phyloP scores from a whole-genome alignment of 2,888 invertebrate species.

The Thera britannica region DNA sequence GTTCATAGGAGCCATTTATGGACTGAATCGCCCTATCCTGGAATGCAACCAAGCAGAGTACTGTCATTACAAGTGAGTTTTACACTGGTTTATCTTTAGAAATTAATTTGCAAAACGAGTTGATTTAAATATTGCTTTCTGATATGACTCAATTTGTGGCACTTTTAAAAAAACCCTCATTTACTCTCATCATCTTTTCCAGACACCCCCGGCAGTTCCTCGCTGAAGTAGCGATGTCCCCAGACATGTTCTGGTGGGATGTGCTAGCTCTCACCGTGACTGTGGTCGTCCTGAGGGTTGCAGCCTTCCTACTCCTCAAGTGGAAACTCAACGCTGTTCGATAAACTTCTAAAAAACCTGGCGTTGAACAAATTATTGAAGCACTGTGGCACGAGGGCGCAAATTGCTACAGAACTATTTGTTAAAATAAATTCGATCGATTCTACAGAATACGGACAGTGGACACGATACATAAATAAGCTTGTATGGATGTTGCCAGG shows the following conservation, averaged over 20 bases:
- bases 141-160: too few species aligned
- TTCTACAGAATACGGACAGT: background rate
- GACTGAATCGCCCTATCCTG: conserved; percentile 89
- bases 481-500: too few species aligned
- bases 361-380: conserved; percentile 3
- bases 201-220: conserved; percentile 93
- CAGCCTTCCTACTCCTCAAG: conserved; percentile 90
- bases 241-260: conserved; percentile 94
- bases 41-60: conserved; percentile 91
- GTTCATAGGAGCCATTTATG: conserved; percentile 93
- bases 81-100: background rate
- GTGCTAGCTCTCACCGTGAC: conserved; percentile 89
- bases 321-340: conserved; percentile 90
- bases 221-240: conserved; percentile 91
- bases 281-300: conserved; percentile 86
- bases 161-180: background rate
- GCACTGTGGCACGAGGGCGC: background rate
- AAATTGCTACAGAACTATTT: background rate
- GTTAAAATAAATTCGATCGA: background rate
- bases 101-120: background rate
- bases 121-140: too few species aligned
- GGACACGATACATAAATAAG: background rate
- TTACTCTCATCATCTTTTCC: conserved; percentile 27
- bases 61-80: conserved; percentile 89
- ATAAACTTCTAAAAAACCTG: conserved; percentile 59